Base-by-base conservation (phyloP, 2,888 invertebrate species). In the Drosophila mercatorum region DNA sequence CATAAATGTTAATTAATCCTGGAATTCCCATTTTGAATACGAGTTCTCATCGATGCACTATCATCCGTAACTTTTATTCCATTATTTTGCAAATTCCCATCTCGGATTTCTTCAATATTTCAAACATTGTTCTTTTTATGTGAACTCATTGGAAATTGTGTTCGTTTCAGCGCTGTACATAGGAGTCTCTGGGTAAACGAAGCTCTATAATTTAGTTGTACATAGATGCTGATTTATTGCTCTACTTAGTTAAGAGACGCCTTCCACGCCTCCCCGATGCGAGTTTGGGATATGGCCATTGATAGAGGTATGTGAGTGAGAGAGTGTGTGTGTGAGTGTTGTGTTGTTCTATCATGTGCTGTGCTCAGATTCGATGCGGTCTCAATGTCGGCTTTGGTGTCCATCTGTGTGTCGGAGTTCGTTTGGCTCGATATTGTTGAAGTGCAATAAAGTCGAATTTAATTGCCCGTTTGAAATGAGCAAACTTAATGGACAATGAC, bases 371-470 rank as follows among this genome's bases (percentile, higher is more conserved):
- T 83, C 80, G 83, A 68, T 85, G 73, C 75, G 82, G 85, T 80
- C 81, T 83, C 68, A 59, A 69, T 65, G 56, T 72, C 74, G 62
- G 61, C 69, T 53, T 65, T 52, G 46, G 69, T 70, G 75, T 69
- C 73, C 76, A 76, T 69, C 73, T 76, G 52, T 51, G 65, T 69
- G 59, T 40, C 47, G 51, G 44, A 12, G 51, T 28, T 49, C n/a
- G 40, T 14, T n/a, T n/a, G n/a, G n/a, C n/a, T n/a, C 57, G 65
- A 57, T 70, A 61, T 79, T 66, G 80, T 60, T 74, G 75, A 78
- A 83, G 86, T 86, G 86, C 90, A 91, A 92, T 91, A 91, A 92
- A 91, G 89, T 83, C 79, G 87, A 83, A 81, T 85, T 89, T 90
- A 91, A 90, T 89, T 89, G 87, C 81, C 78, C 80, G 85, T 85